Base-by-base conservation (phyloP, 2,113 vertebrate species). In the Promerops cafer region DNA sequence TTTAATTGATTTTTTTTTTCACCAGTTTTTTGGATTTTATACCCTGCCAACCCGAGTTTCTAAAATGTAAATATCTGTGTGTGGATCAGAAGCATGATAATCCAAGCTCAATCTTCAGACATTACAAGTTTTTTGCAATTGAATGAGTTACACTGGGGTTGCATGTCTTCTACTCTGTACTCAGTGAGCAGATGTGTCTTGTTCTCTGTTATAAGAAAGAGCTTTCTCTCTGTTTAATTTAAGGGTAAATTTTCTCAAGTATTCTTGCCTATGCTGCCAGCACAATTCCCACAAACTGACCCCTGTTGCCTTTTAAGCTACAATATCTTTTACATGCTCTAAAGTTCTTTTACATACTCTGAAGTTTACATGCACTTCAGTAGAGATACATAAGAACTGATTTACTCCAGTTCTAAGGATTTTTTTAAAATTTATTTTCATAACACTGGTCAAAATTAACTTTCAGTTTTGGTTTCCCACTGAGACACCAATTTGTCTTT, bases 11-110 rank as follows among this genome's bases (percentile, higher is more conserved):
- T 87, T 74, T 84, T 13, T 23, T 71, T 63, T 56, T 60, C 21
- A 13, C 2, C 0, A 0, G 2, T 45, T 68, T 64, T 60, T 40
- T 69, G 1, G 1, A 45, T 76, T 77, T 24, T 68, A 10, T 79
- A 71, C 28, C 24, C 37, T 70, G 13, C 14, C 39, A 88, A 16
- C 2, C 16, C 13, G 6, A 53, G 8, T 42, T 77, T 83, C 42
- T 52, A 22, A 88, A 92, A 42, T 14, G 2, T 44, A 17, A 26
- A 5, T 40, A 37, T 74, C 11, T 63, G 3, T 77, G 6, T 57
- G 64, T 53, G 70, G 19, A 49, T 54, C 33, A 22, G 47, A 19
- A 63, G 16, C 1, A 17, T 45, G 42, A 53, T 5, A 80, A 15
- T 2, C 10, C 22, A 53, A 39, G 9, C 12, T 82, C 30, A 50